Evolutionary conservation across 2,113 vertebrate species (phyloP).

Genomic region (Vidua macroura): DNA sequence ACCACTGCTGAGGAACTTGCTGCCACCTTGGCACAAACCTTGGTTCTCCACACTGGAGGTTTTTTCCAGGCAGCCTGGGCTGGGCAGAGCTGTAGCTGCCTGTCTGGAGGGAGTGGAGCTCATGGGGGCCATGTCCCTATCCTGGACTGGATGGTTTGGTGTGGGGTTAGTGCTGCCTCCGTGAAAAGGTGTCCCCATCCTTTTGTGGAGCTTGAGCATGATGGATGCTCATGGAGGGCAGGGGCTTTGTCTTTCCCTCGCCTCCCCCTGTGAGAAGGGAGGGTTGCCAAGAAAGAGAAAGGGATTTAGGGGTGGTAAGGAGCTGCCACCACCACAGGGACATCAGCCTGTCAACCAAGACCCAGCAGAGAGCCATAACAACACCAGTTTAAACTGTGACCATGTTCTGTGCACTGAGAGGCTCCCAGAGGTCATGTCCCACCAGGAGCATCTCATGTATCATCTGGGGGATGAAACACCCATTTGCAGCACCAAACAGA

Average conservation of each 20-base stretch:
- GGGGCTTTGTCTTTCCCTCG: accelerated
- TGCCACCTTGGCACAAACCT: neutral
- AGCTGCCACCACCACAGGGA: accelerated
- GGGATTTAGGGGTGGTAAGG: neutral
- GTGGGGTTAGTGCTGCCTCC: neutral
- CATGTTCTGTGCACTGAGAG: accelerated
- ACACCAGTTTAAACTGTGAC: accelerated
- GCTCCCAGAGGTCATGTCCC: neutral
- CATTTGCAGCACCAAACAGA: neutral
- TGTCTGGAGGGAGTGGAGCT: neutral
- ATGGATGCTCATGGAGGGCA: neutral
- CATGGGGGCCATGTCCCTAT: neutral
- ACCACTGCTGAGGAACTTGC: neutral
- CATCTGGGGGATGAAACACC: neutral
- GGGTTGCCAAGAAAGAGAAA: neutral
- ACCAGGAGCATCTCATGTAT: neutral
- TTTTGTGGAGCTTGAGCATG: accelerated
- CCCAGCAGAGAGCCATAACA: neutral
- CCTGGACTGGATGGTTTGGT: neutral
- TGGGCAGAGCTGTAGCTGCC: neutral
- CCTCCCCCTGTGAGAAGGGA: accelerated
- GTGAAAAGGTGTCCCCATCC: neutral
- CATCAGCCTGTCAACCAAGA: neutral
- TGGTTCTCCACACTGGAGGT: neutral
- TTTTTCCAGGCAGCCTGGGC: neutral